Conservation (phyloP, 2,113 vertebrate genomes). For the Martes martes region DNA sequence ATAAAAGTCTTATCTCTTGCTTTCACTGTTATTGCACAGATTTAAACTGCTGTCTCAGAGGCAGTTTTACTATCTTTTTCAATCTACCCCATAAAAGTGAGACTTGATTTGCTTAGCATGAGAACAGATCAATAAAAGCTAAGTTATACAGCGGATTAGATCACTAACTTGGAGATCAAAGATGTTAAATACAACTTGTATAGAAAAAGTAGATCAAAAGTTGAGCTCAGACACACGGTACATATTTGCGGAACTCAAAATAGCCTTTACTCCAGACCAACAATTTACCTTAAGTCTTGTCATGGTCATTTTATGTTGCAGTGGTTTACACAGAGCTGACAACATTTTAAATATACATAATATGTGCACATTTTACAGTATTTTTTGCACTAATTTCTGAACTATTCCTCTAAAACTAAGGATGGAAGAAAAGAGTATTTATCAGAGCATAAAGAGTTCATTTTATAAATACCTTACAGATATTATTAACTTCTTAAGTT, state of each 20-base stretch:
- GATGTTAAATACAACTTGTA: constrained; percentile 86
- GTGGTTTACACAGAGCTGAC: constrained; percentile 29
- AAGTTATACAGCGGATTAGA: constrained; percentile 87
- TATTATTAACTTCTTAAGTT: background rate
- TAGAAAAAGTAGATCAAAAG: constrained; percentile 85
- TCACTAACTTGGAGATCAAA: constrained; percentile 89
- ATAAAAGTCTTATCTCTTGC: constrained; percentile 94
- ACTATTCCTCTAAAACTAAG: background rate
- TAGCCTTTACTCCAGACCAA: constrained; percentile 49
- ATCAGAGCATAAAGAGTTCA: background rate
- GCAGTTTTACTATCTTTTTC: constrained; percentile 91
- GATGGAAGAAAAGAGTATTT: background rate
- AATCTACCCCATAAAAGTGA: constrained; percentile 90
- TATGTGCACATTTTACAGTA: background rate
- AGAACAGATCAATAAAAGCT: constrained; percentile 95
- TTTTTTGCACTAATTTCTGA: background rate
- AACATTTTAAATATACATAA: constrained; percentile 18
- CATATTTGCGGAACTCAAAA: constrained; percentile 77
- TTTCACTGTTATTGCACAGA: constrained; percentile 89
- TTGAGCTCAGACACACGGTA: constrained; percentile 82
- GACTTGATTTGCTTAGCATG: constrained; percentile 92
- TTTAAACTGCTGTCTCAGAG: constrained; percentile 89
- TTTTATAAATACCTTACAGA: constrained; percentile 3
- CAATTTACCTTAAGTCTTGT: constrained; percentile 37
- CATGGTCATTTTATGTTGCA: background rate